Percentiles rank a stretch among this genome's conserved stretches.
Conservation (phyloP, 2,888 invertebrate species). For the Apamea epomidion region DNA sequence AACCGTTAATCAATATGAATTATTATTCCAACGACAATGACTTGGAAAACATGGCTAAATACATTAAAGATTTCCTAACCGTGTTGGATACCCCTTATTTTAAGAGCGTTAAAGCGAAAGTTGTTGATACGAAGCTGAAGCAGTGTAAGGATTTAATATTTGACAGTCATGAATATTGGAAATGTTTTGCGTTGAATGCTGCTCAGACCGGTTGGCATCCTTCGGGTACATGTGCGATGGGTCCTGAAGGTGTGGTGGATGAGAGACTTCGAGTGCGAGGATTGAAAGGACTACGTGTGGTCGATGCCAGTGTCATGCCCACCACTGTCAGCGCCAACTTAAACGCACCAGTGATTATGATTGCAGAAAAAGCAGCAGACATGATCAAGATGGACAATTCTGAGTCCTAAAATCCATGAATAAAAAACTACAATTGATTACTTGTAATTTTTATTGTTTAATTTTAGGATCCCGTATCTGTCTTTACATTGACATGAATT, state of each 20-base stretch:
- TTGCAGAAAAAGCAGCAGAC: constrained; percentile 89
- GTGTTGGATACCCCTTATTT: constrained; percentile 79
- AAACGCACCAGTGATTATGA: constrained; percentile 90
- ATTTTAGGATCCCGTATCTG: neutral
- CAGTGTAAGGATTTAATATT: constrained; percentile 43
- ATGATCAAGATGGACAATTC: constrained; percentile 72
- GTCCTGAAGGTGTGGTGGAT: constrained; percentile 67
- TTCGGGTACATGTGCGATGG: constrained; percentile 65
- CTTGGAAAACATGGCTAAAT: constrained; percentile 75
- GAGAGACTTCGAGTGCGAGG: constrained; percentile 82
- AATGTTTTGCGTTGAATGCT: constrained; percentile 55
- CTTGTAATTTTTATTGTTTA: neutral
- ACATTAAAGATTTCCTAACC: constrained; percentile 72
- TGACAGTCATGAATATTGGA: constrained; percentile 41
- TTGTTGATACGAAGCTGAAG: constrained; percentile 64
- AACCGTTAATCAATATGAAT: constrained; percentile 91
- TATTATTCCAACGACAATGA: constrained; percentile 89
- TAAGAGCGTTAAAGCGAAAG: constrained; percentile 66
- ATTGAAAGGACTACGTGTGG: constrained; percentile 88
- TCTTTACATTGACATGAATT: neutral
- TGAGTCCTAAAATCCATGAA: neutral
- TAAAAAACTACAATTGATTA: neutral
- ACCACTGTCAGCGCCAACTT: constrained; percentile 87
- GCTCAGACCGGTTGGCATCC: constrained; percentile 50
- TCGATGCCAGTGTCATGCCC: neutral